These are phyloP conservation scores for Oxytorus armatus DNA, from an alignment of 2,888 invertebrate genomes.

Conservation along the genomic window DNA sequence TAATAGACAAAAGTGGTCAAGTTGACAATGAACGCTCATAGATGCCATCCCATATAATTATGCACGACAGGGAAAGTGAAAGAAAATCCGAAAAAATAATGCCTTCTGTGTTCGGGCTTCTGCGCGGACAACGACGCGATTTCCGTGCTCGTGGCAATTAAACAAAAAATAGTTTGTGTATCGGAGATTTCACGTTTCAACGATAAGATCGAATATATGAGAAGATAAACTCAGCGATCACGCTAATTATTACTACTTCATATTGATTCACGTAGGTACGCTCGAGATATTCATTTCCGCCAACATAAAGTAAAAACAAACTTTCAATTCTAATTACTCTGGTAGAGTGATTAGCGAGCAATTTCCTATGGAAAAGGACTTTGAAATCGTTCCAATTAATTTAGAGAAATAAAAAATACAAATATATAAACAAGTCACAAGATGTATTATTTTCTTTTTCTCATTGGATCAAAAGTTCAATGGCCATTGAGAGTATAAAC, in stretches of 20 bases:
- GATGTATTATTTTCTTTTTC: not conserved
- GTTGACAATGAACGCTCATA: not conserved
- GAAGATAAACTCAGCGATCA: conserved; percentile 13
- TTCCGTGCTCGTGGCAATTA: conserved; percentile 18
- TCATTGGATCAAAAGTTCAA: conserved; percentile 14
- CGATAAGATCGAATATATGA: conserved; percentile 9
- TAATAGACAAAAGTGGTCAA: not conserved
- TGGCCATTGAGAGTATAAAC: not conserved
- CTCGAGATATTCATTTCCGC: conserved; percentile 40
- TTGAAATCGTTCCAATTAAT: no score
- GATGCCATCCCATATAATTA: not conserved
- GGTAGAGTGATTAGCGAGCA: not conserved
- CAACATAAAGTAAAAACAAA: not conserved
- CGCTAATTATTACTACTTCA: conserved; percentile 2
- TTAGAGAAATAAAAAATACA: no score
- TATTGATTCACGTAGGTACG: conserved; percentile 16
- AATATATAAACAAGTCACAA: not conserved
- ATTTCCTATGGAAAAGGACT: not conserved
- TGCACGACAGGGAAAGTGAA: conserved; percentile 52
- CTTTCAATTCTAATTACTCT: not conserved
- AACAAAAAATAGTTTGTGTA: no score
- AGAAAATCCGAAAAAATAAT: conserved; percentile 54
- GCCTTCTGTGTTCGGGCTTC: conserved; percentile 23
- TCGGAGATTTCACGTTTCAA: conserved; percentile 17
- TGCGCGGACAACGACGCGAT: conserved; percentile 26